These are phyloP conservation scores for Arge pagana DNA, from an alignment of 2,888 invertebrate species.

Conservation along the genomic window DNA sequence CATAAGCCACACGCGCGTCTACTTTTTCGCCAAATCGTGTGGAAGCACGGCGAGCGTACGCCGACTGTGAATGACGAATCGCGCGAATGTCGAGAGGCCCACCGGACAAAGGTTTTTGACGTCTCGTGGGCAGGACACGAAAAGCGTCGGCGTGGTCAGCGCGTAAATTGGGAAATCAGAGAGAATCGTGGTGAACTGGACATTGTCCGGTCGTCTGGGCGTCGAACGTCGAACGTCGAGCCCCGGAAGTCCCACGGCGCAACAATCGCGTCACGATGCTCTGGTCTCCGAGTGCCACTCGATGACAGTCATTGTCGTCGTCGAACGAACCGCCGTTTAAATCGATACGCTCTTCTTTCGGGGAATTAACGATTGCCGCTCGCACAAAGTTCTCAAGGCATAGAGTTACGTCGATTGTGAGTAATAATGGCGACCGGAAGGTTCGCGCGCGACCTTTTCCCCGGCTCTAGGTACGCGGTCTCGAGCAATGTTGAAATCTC, in stretches of 20 bases:
- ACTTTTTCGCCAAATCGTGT: conserved; percentile 56
- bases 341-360: conserved; percentile 18
- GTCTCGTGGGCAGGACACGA: not conserved
- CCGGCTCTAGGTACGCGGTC: not conserved
- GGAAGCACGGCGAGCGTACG: conserved; percentile 50
- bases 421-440: conserved; percentile 11
- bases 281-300: conserved; percentile 2
- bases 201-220: conserved; percentile 46
- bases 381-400: conserved; percentile 51
- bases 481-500: not conserved
- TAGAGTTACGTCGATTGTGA: conserved; percentile 50
- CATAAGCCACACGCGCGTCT: conserved; percentile 46
- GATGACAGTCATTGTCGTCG: not conserved
- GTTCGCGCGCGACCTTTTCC: not conserved
- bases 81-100: conserved; percentile 47
- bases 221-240: conserved; percentile 42
- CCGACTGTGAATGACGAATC: conserved; percentile 55
- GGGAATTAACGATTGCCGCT: conserved; percentile 4
- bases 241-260: conserved; percentile 49
- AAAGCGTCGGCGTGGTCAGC: conserved; percentile 1
- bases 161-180: conserved; percentile 16
- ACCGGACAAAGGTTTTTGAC: no score
- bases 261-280: not conserved
- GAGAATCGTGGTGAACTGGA: conserved; percentile 30
- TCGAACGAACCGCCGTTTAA: not conserved